phyloP scores from a whole-genome alignment of 2,888 invertebrate genomes.

The Drosophila aldrichi region DNA sequence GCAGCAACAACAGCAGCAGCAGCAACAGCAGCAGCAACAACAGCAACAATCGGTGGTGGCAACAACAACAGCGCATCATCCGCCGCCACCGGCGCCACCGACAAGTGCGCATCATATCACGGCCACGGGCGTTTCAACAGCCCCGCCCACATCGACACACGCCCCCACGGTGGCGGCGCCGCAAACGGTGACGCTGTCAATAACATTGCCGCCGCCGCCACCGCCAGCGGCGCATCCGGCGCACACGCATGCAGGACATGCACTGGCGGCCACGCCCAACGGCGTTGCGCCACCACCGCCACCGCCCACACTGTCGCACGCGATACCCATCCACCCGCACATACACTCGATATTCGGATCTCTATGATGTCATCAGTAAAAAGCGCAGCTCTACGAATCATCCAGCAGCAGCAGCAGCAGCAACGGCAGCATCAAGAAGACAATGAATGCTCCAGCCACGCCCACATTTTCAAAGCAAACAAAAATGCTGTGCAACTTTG shows the following conservation, averaged over 20 bases:
- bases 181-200: constrained; percentile 83
- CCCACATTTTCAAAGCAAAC: constrained; percentile 29
- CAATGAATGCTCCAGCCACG: constrained; percentile 45
- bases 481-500: neutral
- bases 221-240: constrained; percentile 71
- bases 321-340: constrained; percentile 85
- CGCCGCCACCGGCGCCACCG: constrained; percentile 55
- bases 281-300: constrained; percentile 74
- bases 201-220: constrained; percentile 82
- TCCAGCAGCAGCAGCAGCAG: constrained; percentile 19
- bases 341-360: constrained; percentile 86
- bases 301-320: constrained; percentile 82
- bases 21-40: constrained; percentile 48
- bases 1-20: constrained; percentile 54
- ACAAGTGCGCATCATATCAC: constrained; percentile 62
- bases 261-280: constrained; percentile 64
- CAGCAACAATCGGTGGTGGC: constrained; percentile 49
- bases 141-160: constrained; percentile 65
- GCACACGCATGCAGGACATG: constrained; percentile 76
- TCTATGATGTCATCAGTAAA: constrained; percentile 85
- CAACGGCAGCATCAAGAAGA: neutral
- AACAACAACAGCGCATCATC: constrained; percentile 54
- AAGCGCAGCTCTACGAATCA: constrained; percentile 40
- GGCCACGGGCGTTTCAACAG: constrained; percentile 48
- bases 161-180: constrained; percentile 80